phyloP scores from a whole-genome alignment of 1,140 invertebrate species.

The Bombus affinis region DNA sequence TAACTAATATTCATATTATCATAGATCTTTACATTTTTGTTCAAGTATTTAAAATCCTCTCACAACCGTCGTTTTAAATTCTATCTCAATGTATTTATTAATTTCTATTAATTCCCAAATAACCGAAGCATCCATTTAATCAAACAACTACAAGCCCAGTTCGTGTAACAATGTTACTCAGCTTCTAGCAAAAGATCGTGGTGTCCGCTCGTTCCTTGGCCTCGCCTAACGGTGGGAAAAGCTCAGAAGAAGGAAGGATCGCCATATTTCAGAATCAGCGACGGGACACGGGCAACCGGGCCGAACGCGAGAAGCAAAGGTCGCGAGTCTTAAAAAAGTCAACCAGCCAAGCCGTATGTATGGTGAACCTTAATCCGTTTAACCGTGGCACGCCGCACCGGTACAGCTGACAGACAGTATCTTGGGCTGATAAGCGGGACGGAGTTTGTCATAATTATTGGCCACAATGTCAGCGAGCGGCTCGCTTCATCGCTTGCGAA shows the following conservation, averaged over 20 bases:
- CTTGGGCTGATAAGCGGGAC: slow-evolving; percentile 44
- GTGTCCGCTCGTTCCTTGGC: not conserved
- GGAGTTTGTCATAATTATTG: slow-evolving; percentile 57
- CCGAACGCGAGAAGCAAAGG: slow-evolving; percentile 38
- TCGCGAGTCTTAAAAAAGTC: not conserved
- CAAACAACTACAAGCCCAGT: no score
- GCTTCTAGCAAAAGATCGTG: no score
- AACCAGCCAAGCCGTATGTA: not conserved
- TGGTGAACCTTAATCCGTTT: slow-evolving; percentile 43
- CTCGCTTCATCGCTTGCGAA: slow-evolving; percentile 6
- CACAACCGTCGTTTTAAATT: no score
- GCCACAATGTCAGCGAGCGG: slow-evolving; percentile 18
- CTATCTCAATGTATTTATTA: no score
- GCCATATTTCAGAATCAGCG: slow-evolving; percentile 52
- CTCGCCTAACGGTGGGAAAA: not conserved
- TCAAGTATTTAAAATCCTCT: no score
- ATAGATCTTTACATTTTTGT: not conserved
- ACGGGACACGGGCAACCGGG: not conserved
- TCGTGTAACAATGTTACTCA: no score
- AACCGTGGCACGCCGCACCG: slow-evolving; percentile 28
- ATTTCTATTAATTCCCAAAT: not conserved
- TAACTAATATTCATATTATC: not conserved
- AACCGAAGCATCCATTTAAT: not conserved
- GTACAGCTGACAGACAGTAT: slow-evolving; percentile 42
- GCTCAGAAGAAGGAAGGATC: not conserved